Evolutionary conservation across 1,140 invertebrate genomes (phyloP).

Genomic region (Drosophila busckii): DNA sequence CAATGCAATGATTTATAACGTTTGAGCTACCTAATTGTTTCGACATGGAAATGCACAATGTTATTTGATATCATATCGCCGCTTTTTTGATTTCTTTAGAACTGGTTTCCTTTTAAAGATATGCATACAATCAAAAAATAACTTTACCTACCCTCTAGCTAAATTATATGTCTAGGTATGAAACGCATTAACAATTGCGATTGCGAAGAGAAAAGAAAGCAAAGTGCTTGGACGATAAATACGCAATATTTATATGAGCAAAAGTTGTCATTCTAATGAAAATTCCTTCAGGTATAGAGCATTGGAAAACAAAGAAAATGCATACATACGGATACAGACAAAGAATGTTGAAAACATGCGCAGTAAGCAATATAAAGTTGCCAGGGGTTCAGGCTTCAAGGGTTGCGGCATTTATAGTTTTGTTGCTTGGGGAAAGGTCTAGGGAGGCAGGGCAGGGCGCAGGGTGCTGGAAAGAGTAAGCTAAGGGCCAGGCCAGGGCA

Average conservation of each 20-base stretch:
- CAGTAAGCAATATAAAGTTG: conserved; percentile 32
- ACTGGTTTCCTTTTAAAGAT: conserved; percentile 8
- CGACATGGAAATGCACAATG: conserved; percentile 21
- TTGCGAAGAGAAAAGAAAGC: conserved; percentile 24
- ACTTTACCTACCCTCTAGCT: conserved; percentile 15
- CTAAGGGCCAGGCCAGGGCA: too few species aligned
- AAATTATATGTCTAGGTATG: neutral
- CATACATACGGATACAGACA: conserved; percentile 21
- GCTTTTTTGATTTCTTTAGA: too few species aligned
- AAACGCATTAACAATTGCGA: conserved; percentile 10
- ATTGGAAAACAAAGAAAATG: conserved; percentile 36
- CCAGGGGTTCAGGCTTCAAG: conserved; percentile 11
- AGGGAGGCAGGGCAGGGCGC: too few species aligned
- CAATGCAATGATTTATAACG: conserved; percentile 10
- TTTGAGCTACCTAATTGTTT: conserved; percentile 18
- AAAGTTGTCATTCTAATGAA: conserved; percentile 58
- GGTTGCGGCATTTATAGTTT: too few species aligned
- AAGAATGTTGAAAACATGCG: conserved; percentile 58
- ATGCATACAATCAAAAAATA: neutral
- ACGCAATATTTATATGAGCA: conserved; percentile 30
- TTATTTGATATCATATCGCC: conserved; percentile 8
- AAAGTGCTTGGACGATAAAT: conserved; percentile 23
- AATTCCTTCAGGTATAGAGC: conserved; percentile 63
- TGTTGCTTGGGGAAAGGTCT: too few species aligned
- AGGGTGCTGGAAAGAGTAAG: too few species aligned